Base-by-base conservation (phyloP, 2,888 invertebrate species). In the Cataglyphis altisquamis region DNA sequence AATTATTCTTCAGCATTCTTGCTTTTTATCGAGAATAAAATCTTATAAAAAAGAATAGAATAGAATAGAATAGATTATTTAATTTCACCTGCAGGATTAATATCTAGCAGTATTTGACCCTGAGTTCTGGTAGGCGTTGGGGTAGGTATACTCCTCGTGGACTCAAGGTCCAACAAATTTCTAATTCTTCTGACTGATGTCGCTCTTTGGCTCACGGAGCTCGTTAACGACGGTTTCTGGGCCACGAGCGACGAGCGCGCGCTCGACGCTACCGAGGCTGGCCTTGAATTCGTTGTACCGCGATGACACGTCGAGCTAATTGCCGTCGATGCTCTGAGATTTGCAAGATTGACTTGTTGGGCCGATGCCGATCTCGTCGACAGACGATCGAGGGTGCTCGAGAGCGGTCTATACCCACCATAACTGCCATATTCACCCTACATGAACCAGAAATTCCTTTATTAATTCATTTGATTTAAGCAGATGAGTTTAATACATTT, bases 61-160 rank as follows among this genome's bases (percentile, higher is more conserved):
- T 36, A 36, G 6, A 41, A 57, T 57, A 45, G n/a, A n/a, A 32
- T 45, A 68, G 32, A 12, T 21, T 67, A 9, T 15, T 18, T 39
- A 88, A 93, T 52, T 52, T 92, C 91, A 97, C 97, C 98, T 93
- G 97, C 98, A 92, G 98, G 98, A 96, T 98, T 98, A 91, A 98
- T 98, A 95, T 98, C 98, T 90, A 98, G 96, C 93, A 97, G 97
- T 92, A 97, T 96, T 92, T 95, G 95, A 91, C 93, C 95, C 94
- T 97, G 97, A 90, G 96, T 96, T 92, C 97, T 96, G 62, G 97
- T 97, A 92, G 98, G 96, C 74, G 97, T 97, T 21, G 98, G 97
- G 81, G 97, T 97, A 6, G 98, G 97, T 83, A 97, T 97, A 83
- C 93, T 94, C 87, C 95, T 93, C 15, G 95, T 95, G 57, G 91